These are phyloP conservation scores for Aphaenogaster ashmeadi DNA, from an alignment of 1,140 invertebrate species.

Conservation along the genomic window DNA sequence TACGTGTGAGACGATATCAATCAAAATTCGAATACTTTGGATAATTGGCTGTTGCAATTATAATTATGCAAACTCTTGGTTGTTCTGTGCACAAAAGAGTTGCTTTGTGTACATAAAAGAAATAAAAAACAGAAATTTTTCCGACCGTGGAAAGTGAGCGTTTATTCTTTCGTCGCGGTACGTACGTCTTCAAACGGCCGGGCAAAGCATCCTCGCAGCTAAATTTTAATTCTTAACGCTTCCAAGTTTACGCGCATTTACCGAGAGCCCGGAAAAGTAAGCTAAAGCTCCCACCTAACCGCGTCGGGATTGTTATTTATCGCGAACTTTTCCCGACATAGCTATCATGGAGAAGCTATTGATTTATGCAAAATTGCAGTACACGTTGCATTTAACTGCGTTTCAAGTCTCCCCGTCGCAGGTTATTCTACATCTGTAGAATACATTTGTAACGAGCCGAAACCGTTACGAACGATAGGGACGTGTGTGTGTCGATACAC, in stretches of 20 bases:
- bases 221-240: conserved; percentile 60
- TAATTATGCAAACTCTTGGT: background rate
- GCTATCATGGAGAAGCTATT: background rate
- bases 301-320: conserved; percentile 20
- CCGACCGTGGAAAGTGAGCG: background rate
- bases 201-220: conserved; percentile 2
- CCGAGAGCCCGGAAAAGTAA: background rate
- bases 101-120: background rate
- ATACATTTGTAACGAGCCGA: too few relatives aligned
- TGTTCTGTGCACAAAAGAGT: background rate
- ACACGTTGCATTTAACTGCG: conserved; percentile 12
- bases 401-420: conserved; percentile 52
- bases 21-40: background rate
- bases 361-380: conserved; percentile 20
- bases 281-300: background rate
- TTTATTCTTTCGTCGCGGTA: conserved; percentile 38
- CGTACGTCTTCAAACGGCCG: conserved; percentile 47
- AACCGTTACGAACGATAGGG: too few relatives aligned
- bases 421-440: too few relatives aligned
- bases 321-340: conserved; percentile 2
- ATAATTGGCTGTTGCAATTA: background rate
- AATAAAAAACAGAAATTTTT: background rate
- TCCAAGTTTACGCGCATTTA: conserved; percentile 42
- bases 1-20: background rate
- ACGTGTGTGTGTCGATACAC: too few relatives aligned